Conservation (phyloP, 2,113 vertebrate species). For the Gobiocypris rarus region DNA sequence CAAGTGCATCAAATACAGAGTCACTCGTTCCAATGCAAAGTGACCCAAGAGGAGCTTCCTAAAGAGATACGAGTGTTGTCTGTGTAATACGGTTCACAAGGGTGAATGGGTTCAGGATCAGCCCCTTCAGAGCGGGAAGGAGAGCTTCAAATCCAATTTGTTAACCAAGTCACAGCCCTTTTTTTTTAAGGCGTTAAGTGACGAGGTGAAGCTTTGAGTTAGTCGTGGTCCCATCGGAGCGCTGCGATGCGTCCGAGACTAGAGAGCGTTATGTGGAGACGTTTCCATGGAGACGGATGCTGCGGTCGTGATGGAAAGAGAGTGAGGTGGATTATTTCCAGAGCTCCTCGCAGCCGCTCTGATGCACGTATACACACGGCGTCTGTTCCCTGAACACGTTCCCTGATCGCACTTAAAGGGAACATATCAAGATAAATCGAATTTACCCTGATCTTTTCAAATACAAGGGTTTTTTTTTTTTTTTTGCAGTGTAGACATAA, state of each 20-base stretch:
- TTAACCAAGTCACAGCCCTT: neutral
- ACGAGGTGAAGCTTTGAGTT: constrained; percentile 4
- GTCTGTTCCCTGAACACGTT: constrained; percentile 2
- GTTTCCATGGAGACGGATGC: constrained; percentile 55
- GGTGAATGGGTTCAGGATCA: too few species aligned
- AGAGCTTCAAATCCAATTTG: neutral
- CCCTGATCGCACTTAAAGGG: neutral
- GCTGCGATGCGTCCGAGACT: constrained; percentile 27
- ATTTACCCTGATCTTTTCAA: neutral
- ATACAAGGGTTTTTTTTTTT: too few species aligned
- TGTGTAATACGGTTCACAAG: too few species aligned
- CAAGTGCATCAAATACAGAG: too few species aligned
- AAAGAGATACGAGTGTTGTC: too few species aligned
- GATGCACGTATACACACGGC: neutral
- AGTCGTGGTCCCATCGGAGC: constrained; percentile 17
- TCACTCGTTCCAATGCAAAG: too few species aligned
- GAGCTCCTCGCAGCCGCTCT: neutral
- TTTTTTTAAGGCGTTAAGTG: neutral
- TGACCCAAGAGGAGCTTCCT: too few species aligned
- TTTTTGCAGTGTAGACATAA: neutral
- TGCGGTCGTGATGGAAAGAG: constrained; percentile 15
- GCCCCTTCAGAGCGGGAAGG: too few species aligned
- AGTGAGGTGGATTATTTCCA: constrained; percentile 31
- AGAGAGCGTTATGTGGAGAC: constrained; percentile 4
- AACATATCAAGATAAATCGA: neutral